Conservation (phyloP, 2,113 vertebrate genomes). For the Serranochromis macrocephalus region DNA sequence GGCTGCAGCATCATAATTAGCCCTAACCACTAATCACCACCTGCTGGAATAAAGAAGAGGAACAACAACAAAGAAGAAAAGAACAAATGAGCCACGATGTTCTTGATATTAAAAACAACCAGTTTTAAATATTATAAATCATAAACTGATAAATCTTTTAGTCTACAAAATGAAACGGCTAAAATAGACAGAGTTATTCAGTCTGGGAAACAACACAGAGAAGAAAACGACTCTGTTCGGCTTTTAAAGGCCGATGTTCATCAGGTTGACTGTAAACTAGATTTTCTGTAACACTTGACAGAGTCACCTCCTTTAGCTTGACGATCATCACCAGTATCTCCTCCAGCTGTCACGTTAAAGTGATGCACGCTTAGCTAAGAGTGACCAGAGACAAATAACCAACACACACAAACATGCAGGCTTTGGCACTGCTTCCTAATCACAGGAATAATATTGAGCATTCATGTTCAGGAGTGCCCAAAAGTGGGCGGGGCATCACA, state of each 20-base stretch:
- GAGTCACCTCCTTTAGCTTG: accelerated
- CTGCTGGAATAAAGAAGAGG: not conserved
- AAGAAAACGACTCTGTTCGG: not conserved
- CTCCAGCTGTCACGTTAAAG: not conserved
- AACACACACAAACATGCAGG: not conserved
- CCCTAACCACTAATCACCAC: not conserved
- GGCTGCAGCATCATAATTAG: not conserved
- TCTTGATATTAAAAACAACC: not conserved
- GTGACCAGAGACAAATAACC: not conserved
- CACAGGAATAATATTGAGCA: accelerated
- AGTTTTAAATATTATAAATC: accelerated
- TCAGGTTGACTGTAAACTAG: not conserved
- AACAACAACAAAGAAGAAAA: not conserved
- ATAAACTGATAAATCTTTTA: accelerated
- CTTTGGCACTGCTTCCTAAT: not conserved
- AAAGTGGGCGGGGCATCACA: not conserved
- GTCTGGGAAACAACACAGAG: not conserved
- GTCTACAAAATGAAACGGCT: not conserved
- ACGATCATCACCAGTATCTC: not conserved
- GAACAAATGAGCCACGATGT: not conserved
- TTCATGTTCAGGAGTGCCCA: not conserved
- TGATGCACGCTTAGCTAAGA: accelerated
- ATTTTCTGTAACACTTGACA: not conserved
- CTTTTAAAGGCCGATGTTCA: not conserved
- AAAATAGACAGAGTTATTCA: not conserved